Evolutionary conservation across 2,113 vertebrate genomes (phyloP).

Genomic region (Hippocampus mohnikei): DNA sequence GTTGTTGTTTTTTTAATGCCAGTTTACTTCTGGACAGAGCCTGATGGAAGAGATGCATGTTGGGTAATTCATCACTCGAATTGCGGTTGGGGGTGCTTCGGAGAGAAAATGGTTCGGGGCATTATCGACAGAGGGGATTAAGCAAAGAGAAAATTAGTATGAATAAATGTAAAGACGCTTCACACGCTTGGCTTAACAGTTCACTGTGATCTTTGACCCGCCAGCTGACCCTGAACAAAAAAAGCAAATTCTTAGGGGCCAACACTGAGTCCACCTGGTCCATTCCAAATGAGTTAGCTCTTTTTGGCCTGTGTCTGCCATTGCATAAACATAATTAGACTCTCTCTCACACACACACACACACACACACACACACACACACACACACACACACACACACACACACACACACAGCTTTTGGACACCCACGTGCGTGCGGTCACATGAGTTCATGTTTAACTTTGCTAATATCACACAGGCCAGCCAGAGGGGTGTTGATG

Average conservation of each 20-base stretch:
- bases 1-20: background rate
- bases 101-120: background rate
- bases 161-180: constrained; percentile 26
- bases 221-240: constrained; percentile 53
- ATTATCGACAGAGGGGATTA: background rate
- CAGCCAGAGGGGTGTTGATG: background rate
- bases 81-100: background rate
- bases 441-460: constrained; percentile 2
- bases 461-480: background rate
- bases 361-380: no score
- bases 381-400: no score
- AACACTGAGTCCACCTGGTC: constrained; percentile 39
- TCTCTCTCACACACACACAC: no score
- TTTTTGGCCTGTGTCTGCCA: constrained; percentile 25
- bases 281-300: constrained; percentile 54
- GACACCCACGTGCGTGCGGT: background rate
- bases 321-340: constrained; percentile 26
- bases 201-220: constrained; percentile 53
- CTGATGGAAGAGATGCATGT: background rate
- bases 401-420: background rate
- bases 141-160: background rate
- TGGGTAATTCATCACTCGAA: background rate
- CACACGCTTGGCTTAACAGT: constrained; percentile 38
- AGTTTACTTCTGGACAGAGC: background rate
- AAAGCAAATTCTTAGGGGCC: constrained; percentile 63